phyloP scores from a whole-genome alignment of 2,797 vertebrate genomes.

The Telmatherina bonti region DNA sequence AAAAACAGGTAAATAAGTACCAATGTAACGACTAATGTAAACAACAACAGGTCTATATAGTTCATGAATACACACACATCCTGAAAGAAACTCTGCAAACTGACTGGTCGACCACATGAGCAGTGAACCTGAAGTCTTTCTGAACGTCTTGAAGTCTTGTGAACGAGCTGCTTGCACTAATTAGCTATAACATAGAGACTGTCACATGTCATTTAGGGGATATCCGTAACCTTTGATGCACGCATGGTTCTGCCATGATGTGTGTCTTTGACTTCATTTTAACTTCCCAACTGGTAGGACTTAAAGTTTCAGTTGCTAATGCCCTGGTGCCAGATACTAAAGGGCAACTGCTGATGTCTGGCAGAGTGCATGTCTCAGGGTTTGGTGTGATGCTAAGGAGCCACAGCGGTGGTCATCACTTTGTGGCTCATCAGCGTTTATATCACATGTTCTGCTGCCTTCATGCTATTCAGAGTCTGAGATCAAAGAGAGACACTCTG shows the following conservation, averaged over 20 bases:
- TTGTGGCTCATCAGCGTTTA: neutral
- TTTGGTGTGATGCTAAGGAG: neutral
- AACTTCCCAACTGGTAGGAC: neutral
- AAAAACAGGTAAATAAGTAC: too few species aligned
- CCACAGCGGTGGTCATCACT: neutral
- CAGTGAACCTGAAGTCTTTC: too few species aligned
- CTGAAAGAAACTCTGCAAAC: too few species aligned
- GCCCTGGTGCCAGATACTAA: conserved; percentile 1
- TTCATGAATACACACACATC: too few species aligned
- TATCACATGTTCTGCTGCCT: conserved; percentile 12
- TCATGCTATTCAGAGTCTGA: conserved; percentile 5
- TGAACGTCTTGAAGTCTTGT: too few species aligned
- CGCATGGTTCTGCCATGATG: neutral
- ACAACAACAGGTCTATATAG: too few species aligned
- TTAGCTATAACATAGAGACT: neutral
- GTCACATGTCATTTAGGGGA: neutral
- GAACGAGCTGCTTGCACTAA: neutral
- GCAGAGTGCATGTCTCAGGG: neutral
- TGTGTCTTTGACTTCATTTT: neutral
- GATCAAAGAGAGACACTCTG: conserved; percentile 26
- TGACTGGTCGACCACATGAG: too few species aligned
- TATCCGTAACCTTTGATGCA: neutral
- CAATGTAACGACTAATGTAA: too few species aligned
- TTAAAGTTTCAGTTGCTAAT: conserved; percentile 17
- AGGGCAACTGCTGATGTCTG: conserved; percentile 16